phyloP scores from a whole-genome alignment of 1,140 invertebrate species.

The Drosophila santomea region DNA sequence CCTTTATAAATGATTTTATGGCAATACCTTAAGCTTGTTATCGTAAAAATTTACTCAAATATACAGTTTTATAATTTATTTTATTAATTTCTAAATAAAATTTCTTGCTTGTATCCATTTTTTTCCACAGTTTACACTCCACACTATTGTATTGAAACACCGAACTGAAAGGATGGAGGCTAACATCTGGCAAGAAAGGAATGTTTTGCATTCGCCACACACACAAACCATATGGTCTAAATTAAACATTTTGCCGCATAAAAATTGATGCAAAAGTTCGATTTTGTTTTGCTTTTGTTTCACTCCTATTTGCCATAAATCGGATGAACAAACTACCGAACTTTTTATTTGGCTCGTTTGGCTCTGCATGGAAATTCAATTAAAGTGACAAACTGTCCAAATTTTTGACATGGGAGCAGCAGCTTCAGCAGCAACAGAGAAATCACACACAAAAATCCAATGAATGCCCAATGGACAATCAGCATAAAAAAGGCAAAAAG shows the following conservation, averaged over 20 bases:
- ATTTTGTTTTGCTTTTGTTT: conserved; percentile 20
- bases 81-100: not conserved
- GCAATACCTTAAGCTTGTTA: not conserved
- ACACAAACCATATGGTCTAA: conserved; percentile 36
- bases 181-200: conserved; percentile 56
- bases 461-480: conserved; percentile 80
- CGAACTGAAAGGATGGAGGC: conserved; percentile 1
- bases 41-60: not conserved
- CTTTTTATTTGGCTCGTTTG: conserved; percentile 47
- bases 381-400: conserved; percentile 83
- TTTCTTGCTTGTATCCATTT: not conserved
- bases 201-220: conserved; percentile 65
- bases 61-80: not conserved
- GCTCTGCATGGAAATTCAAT: conserved; percentile 80
- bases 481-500: conserved; percentile 50
- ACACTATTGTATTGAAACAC: conserved; percentile 13
- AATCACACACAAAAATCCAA: conserved; percentile 62
- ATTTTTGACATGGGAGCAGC: conserved; percentile 75
- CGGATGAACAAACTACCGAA: conserved; percentile 53
- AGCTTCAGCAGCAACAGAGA: conserved; percentile 19
- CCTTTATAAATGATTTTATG: no score
- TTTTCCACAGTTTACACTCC: not conserved
- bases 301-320: conserved; percentile 54
- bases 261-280: conserved; percentile 69
- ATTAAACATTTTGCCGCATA: conserved; percentile 65